Conservation (phyloP, 2,797 vertebrate species). For the Gastrophryne carolinensis region DNA sequence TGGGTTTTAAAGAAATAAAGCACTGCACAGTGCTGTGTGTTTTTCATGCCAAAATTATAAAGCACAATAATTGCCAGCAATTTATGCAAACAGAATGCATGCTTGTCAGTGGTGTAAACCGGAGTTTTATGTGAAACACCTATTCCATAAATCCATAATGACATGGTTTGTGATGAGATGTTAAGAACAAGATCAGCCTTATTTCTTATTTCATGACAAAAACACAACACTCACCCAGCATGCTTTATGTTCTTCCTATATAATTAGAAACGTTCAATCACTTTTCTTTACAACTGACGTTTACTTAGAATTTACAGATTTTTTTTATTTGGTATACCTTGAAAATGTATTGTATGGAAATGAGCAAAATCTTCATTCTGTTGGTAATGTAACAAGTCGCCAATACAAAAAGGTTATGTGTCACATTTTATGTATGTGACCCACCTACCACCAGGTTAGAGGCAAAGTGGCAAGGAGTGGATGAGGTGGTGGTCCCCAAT, state of each 20-base stretch:
- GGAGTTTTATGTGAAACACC: slow-evolving; percentile 11
- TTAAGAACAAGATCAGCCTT: slow-evolving; percentile 17
- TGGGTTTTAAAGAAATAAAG: too few relatives aligned
- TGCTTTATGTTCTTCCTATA: not conserved
- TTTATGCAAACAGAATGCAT: slow-evolving; percentile 20
- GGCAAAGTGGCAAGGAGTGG: too few relatives aligned
- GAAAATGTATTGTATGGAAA: too few relatives aligned
- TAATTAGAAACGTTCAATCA: slow-evolving; percentile 1
- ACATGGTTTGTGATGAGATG: slow-evolving; percentile 6
- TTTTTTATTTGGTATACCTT: too few relatives aligned
- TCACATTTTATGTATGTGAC: too few relatives aligned
- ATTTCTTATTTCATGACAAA: slow-evolving; percentile 30
- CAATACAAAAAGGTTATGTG: too few relatives aligned
- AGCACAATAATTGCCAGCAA: slow-evolving; percentile 36
- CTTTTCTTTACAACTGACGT: too few relatives aligned
- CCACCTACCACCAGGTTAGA: too few relatives aligned
- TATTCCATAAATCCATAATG: slow-evolving; percentile 30
- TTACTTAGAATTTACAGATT: too few relatives aligned
- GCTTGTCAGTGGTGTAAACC: slow-evolving; percentile 38
- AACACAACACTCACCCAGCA: not conserved
- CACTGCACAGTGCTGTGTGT: not conserved
- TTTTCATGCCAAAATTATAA: slow-evolving; percentile 14
- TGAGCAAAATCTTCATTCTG: too few relatives aligned
- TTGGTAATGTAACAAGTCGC: too few relatives aligned
- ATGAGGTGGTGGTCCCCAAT: too few relatives aligned